Conservation (phyloP, 2,797 vertebrate species). For the Clarias fuscus region DNA sequence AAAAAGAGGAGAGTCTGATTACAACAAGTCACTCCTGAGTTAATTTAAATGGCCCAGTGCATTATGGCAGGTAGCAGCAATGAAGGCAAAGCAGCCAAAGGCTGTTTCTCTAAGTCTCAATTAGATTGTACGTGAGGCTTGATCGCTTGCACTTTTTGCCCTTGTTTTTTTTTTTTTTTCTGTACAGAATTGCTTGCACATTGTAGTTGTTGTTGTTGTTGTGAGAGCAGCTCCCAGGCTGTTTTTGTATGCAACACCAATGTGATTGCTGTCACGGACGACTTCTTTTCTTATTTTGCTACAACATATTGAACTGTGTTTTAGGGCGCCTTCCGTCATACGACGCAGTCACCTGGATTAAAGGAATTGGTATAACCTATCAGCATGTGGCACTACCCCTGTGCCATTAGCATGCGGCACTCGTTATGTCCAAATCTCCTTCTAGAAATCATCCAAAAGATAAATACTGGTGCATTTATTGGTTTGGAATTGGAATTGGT, state of each 20-base stretch:
- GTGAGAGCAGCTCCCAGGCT: constrained; percentile 72
- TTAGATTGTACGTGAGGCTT: constrained; percentile 73
- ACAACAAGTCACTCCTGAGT: constrained; percentile 97
- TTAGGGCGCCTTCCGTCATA: constrained; percentile 40
- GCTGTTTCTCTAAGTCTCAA: constrained; percentile 89
- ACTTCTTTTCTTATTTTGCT: constrained; percentile 69
- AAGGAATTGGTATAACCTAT: constrained; percentile 33
- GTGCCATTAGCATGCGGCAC: background rate
- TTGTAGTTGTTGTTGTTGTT: constrained; percentile 56
- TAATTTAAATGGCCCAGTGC: constrained; percentile 98
- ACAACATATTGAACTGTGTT: constrained; percentile 56
- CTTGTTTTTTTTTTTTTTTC: constrained; percentile 39
- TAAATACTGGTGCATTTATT: background rate
- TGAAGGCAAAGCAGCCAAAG: constrained; percentile 83
- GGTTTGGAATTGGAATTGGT: background rate
- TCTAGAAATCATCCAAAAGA: background rate
- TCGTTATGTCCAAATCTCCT: background rate
- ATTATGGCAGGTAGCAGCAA: constrained; percentile 84
- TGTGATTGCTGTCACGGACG: constrained; percentile 66
- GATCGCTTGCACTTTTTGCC: constrained; percentile 75
- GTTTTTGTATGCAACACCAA: constrained; percentile 66
- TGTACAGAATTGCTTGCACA: constrained; percentile 12
- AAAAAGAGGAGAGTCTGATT: constrained; percentile 78
- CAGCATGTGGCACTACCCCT: constrained; percentile 4
- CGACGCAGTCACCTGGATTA: constrained; percentile 47